These are phyloP conservation scores for Tetramorium alpestre DNA, from an alignment of 1,140 invertebrate species.

Conservation along the genomic window DNA sequence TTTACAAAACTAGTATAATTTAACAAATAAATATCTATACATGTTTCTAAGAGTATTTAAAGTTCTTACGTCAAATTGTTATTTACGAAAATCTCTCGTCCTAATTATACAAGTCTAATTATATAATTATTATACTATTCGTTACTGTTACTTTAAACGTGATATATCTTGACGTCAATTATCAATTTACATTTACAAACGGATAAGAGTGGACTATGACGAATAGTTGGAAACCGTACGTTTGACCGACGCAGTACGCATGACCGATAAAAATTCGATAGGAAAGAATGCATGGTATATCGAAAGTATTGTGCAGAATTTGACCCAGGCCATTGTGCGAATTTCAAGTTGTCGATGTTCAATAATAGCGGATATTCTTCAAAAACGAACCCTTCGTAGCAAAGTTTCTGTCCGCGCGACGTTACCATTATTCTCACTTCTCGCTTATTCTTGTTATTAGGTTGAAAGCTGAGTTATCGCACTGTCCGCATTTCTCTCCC, in stretches of 20 bases:
- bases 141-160: neutral
- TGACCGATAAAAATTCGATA: slow-evolving; percentile 38
- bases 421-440: slow-evolving; percentile 55
- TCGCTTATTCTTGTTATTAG: slow-evolving; percentile 45
- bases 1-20: neutral
- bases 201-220: neutral
- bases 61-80: neutral
- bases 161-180: neutral
- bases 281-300: slow-evolving; percentile 18
- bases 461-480: slow-evolving; percentile 47
- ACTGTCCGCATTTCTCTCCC: slow-evolving; percentile 17
- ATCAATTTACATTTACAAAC: neutral
- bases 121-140: neutral
- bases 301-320: slow-evolving; percentile 45
- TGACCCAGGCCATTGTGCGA: slow-evolving; percentile 28
- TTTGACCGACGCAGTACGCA: neutral
- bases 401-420: slow-evolving; percentile 14
- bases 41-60: neutral
- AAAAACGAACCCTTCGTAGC: slow-evolving; percentile 5
- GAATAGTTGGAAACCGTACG: neutral
- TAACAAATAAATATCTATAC: neutral
- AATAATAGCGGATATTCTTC: slow-evolving; percentile 47
- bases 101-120: neutral
- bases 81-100: neutral
- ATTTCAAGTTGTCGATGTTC: slow-evolving; percentile 51